A percentile compares a stretch with the other conserved stretches of the same genome.
Conservation (phyloP, 2,113 vertebrate genomes). For the Microcebus tavaratra region DNA sequence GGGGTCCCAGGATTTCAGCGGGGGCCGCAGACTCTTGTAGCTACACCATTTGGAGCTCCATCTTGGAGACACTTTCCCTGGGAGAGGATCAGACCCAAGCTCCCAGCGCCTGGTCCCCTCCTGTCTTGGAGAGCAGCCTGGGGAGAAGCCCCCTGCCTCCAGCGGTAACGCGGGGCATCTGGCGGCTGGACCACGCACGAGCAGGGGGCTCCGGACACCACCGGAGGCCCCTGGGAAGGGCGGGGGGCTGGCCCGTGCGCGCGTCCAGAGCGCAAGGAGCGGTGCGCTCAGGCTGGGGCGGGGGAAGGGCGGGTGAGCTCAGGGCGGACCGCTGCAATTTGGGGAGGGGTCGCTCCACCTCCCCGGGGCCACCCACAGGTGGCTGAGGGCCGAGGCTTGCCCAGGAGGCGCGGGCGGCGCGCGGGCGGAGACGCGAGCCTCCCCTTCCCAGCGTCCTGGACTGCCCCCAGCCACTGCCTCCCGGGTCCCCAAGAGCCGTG, state of each 20-base stretch:
- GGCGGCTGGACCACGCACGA: background rate
- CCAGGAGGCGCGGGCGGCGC: background rate
- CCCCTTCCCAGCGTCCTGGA: background rate
- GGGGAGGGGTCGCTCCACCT: background rate
- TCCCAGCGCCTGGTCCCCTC: background rate
- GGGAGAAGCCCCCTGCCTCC: background rate
- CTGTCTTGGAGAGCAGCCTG: background rate
- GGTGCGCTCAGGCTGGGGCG: background rate
- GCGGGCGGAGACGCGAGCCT: background rate
- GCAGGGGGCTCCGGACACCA: background rate
- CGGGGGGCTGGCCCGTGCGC: background rate
- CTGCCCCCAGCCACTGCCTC: background rate
- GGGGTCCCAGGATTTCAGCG: too few species aligned
- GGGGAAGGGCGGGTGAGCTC: background rate
- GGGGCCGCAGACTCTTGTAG: background rate
- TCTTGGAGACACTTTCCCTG: background rate
- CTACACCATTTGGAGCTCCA: background rate
- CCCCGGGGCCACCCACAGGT: conserved; percentile 28
- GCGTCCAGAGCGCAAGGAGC: background rate
- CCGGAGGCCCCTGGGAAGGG: background rate
- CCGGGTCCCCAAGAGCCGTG: background rate
- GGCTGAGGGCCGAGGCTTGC: background rate
- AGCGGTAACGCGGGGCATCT: background rate
- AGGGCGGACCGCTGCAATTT: background rate
- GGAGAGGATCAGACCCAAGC: background rate